phyloP scores from a whole-genome alignment of 2,113 vertebrate genomes.

The Coptodon rendalli region DNA sequence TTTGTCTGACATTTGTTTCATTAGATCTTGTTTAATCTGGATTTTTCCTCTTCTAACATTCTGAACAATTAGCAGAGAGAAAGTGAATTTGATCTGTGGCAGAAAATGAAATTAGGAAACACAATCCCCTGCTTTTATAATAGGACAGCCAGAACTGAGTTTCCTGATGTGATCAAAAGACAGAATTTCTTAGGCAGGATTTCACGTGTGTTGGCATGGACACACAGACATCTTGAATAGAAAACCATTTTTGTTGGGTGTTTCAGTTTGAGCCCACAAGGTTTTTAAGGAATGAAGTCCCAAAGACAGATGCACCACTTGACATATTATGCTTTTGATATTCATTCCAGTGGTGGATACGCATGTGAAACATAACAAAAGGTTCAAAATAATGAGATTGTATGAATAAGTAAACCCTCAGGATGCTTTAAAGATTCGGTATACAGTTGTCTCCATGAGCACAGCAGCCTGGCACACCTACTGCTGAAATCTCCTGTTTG shows the following conservation, averaged over 20 bases:
- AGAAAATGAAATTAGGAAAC: background rate
- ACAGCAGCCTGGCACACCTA: background rate
- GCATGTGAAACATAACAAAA: background rate
- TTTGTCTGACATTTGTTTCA: background rate
- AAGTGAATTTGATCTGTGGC: background rate
- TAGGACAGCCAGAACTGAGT: background rate
- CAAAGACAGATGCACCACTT: background rate
- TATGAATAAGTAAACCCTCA: background rate
- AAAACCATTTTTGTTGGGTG: background rate
- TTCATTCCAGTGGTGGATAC: background rate
- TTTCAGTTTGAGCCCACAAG: background rate
- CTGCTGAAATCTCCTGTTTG: background rate
- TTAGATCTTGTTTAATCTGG: background rate
- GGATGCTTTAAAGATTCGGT: background rate
- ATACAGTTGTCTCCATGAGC: background rate
- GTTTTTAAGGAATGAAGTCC: background rate
- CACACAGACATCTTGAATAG: background rate
- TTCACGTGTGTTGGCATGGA: background rate
- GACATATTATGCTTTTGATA: background rate
- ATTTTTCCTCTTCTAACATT: background rate
- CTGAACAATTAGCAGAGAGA: background rate
- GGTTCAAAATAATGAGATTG: background rate
- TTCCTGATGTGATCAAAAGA: background rate
- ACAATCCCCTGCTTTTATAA: background rate
- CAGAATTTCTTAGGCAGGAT: background rate